phyloP scores from a whole-genome alignment of 2,888 invertebrate genomes.

The Platycheirus rosarum region DNA sequence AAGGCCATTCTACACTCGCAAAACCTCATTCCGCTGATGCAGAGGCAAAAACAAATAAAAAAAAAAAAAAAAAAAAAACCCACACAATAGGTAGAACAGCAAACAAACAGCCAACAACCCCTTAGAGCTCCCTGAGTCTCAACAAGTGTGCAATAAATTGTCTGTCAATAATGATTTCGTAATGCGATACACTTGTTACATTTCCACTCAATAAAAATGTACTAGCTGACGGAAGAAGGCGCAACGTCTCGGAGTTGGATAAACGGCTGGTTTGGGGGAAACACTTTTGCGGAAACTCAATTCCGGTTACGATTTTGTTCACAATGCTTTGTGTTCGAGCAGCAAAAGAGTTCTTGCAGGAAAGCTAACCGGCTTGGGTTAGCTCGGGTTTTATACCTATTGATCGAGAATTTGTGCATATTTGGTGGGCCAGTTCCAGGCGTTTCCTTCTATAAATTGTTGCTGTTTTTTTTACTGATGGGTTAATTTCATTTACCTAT shows the following conservation, averaged over 20 bases:
- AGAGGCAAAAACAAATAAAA: constrained; percentile 16
- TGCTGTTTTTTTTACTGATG: neutral
- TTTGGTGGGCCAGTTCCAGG: too few species aligned
- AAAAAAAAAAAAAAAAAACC: constrained; percentile 40
- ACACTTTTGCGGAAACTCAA: constrained; percentile 73
- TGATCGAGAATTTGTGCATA: constrained; percentile 14
- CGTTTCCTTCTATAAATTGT: neutral
- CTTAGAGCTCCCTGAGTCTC: constrained; percentile 68
- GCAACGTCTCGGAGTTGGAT: constrained; percentile 62
- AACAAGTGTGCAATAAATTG: constrained; percentile 76
- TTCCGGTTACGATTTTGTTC: constrained; percentile 73
- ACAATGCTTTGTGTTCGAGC: constrained; percentile 39
- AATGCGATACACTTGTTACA: constrained; percentile 77
- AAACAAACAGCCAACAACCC: constrained; percentile 59
- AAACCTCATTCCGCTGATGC: constrained; percentile 16
- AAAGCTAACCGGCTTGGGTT: constrained; percentile 55
- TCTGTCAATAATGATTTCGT: constrained; percentile 77
- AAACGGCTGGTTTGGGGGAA: constrained; percentile 65
- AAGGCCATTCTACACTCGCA: constrained; percentile 17
- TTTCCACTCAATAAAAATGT: constrained; percentile 74
- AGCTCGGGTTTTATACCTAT: constrained; percentile 65
- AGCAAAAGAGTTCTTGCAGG: constrained; percentile 46
- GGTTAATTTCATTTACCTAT: too few species aligned
- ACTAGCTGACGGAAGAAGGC: constrained; percentile 71
- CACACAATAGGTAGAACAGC: constrained; percentile 55